Evolutionary conservation across 2,888 invertebrate species (phyloP), one percentile per base, ranked within the genome.

Genomic region (Poecilobothrus nobilitatus): DNA sequence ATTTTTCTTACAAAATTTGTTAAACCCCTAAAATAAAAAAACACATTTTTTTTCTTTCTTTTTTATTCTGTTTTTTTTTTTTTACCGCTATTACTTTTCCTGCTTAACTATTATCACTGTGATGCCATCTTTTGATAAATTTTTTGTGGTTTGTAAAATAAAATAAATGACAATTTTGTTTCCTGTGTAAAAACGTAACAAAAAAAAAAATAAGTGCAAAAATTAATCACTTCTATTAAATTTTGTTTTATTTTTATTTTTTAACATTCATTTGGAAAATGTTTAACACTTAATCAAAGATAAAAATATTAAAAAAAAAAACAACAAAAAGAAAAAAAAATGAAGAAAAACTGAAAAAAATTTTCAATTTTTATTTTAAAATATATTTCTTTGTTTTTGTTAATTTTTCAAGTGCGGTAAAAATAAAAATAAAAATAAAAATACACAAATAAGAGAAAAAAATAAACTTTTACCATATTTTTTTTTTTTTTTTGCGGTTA

Each of bases 271-370:
- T 53, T 53, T 53, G 53, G 53, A 53, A 53, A 53, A 53, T 53
- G 53, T 53, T 53, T 53, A 53, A 53, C 53, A 53, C 53, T 53
- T 53, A 53, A 53, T 53, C 53, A 53, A 53, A 53, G 53, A 53
- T 53, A 53, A 53, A n/a, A n/a, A n/a, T n/a, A n/a, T n/a, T n/a
- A n/a, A 37, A 53, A 53, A 53, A 18, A 53, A 53, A 53, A 53
- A 53, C 9, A 41, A 41, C 9, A 41, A 41, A 15, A 53, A n/a
- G n/a, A n/a, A n/a, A n/a, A n/a, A n/a, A n/a, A n/a, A n/a, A n/a
- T n/a, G n/a, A n/a, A n/a, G n/a, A n/a, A 18, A 18, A 53, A 53
- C 15, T 15, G 18, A 18, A 18, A 18, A 53, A 53, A 53, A 53
- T 9, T 53, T 18, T 53, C 27, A 15, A 53, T 53, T 53, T 53